Conservation (phyloP, 2,888 invertebrate genomes). For the Agapostemon virescens region DNA sequence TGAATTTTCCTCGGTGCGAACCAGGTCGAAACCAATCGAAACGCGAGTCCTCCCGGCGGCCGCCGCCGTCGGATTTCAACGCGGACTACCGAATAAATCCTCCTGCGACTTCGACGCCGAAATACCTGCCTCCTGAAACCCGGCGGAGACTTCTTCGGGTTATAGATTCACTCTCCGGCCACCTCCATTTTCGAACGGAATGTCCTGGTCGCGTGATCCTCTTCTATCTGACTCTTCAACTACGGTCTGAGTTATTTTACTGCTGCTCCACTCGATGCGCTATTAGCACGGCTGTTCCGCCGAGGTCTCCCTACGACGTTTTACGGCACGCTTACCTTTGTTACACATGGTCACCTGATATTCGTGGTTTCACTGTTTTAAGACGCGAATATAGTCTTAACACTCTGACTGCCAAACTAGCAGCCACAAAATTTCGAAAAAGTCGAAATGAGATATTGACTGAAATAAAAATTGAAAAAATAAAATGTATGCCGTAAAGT, state of each 20-base stretch:
- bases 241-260: neutral
- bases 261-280: neutral
- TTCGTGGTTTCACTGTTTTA: neutral
- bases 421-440: too few species aligned
- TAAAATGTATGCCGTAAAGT: too few species aligned
- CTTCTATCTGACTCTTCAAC: neutral
- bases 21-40: slow-evolving; percentile 33
- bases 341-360: neutral
- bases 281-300: slow-evolving; percentile 1
- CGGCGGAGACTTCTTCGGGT: neutral
- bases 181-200: neutral
- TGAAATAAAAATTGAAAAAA: too few species aligned
- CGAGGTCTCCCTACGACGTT: neutral
- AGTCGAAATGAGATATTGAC: too few species aligned
- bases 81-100: neutral
- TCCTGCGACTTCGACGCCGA: slow-evolving; percentile 1
- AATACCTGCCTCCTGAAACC: neutral
- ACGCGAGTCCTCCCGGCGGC: slow-evolving; percentile 17
- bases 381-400: too few species aligned
- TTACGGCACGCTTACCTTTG: neutral
- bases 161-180: slow-evolving; percentile 7
- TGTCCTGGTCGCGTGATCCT: neutral
- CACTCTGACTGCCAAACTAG: too few species aligned
- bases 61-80: neutral
- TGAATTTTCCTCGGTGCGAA: slow-evolving; percentile 44